These are phyloP conservation scores for Tamandua tetradactyla DNA, from an alignment of 2,797 vertebrate species.

Conservation along the genomic window DNA sequence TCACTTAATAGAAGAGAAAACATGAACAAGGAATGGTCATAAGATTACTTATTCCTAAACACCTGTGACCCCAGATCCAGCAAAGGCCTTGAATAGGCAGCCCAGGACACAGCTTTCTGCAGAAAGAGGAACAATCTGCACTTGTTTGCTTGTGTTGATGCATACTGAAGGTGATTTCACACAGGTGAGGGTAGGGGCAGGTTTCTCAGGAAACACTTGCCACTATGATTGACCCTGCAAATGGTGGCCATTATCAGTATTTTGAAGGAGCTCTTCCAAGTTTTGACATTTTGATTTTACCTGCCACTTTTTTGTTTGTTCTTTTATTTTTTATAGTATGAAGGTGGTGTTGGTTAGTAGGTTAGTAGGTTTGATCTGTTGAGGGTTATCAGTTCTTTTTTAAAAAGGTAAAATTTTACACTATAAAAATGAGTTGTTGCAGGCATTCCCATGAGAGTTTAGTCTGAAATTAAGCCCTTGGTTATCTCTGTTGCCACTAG, in stretches of 20 bases:
- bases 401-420: background rate
- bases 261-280: background rate
- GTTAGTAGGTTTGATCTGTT: background rate
- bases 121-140: background rate
- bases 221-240: background rate
- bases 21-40: background rate
- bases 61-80: background rate
- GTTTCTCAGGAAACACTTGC: background rate
- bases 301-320: background rate
- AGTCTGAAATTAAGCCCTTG: background rate
- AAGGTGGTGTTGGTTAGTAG: background rate
- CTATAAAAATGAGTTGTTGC: background rate
- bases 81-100: background rate
- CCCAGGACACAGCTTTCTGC: background rate
- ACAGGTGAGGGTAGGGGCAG: background rate
- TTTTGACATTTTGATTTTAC: background rate
- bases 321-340: background rate
- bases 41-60: background rate
- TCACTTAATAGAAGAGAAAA: background rate
- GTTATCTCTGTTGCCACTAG: background rate
- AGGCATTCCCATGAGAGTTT: background rate
- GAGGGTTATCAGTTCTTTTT: background rate
- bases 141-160: background rate
- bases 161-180: background rate
- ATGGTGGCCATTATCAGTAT: background rate